Evolutionary conservation across 2,888 invertebrate genomes (phyloP).

Genomic region (Nebria brevicollis): DNA sequence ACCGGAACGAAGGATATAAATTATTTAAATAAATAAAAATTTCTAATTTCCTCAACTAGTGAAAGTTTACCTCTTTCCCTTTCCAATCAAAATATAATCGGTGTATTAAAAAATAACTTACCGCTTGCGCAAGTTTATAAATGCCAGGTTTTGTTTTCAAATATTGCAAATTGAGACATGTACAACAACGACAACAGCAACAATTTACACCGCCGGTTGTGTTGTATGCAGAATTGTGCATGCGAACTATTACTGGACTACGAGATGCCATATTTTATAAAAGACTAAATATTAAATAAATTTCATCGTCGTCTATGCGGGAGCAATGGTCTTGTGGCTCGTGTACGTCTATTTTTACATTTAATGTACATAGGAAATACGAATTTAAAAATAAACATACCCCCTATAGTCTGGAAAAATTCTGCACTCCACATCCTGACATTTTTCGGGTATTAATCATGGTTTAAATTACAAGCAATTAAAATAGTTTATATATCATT

Average conservation of each 20-base stretch:
- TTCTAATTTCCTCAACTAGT: background rate
- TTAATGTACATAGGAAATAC: conserved; percentile 31
- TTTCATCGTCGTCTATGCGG: conserved; percentile 17
- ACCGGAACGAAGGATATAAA: too few relatives aligned
- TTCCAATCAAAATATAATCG: background rate
- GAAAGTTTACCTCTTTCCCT: background rate
- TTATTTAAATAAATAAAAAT: too few relatives aligned
- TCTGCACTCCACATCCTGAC: background rate
- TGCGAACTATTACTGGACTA: conserved; percentile 36
- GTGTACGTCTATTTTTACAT: conserved; percentile 30
- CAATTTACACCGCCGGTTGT: conserved; percentile 69
- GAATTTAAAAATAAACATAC: conserved; percentile 34
- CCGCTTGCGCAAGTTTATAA: conserved; percentile 80
- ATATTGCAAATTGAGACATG: conserved; percentile 82
- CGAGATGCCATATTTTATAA: conserved; percentile 14
- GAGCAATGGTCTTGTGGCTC: conserved; percentile 30
- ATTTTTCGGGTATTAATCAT: conserved; percentile 8
- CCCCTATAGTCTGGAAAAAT: conserved; percentile 13
- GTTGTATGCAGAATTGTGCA: conserved; percentile 23
- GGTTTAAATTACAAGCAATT: background rate
- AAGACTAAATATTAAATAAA: conserved; percentile 3
- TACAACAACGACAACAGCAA: conserved; percentile 80
- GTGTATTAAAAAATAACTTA: conserved; percentile 62
- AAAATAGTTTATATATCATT: too few relatives aligned
- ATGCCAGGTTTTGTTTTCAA: conserved; percentile 77